Percentiles rank a stretch among this genome's conserved stretches.
Conservation (phyloP, 1,140 invertebrate genomes). For the Neodiprion lecontei region DNA sequence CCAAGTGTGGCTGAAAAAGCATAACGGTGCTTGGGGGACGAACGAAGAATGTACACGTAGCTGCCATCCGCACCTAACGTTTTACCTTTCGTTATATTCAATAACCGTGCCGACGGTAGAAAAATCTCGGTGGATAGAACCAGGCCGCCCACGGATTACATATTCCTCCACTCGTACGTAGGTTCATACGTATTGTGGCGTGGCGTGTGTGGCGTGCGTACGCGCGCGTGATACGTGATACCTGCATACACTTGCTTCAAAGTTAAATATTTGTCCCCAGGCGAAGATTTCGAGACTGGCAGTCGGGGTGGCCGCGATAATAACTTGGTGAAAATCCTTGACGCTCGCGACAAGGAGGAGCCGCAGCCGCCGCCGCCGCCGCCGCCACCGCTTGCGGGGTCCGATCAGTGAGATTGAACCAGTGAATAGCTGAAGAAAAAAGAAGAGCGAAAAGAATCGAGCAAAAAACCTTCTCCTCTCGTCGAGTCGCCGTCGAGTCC, state of each 20-base stretch:
- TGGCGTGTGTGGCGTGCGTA: background rate
- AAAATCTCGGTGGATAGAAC: background rate
- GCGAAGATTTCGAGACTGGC: background rate
- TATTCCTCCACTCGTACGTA: background rate
- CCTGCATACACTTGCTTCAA: background rate
- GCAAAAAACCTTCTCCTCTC: background rate
- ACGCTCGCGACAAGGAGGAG: background rate
- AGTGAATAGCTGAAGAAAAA: background rate
- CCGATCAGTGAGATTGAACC: background rate
- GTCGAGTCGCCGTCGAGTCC: too few species aligned
- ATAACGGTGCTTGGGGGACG: background rate
- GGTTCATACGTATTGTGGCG: background rate
- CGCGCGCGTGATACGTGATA: constrained; percentile 2
- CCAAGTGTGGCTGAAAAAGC: background rate
- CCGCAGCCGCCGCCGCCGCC: background rate
- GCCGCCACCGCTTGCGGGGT: too few species aligned
- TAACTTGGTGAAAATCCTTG: background rate
- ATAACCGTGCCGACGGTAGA: background rate
- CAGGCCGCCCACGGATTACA: constrained; percentile 1
- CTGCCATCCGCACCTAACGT: background rate
- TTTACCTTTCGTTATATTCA: background rate
- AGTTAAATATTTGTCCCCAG: background rate
- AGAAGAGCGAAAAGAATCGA: background rate
- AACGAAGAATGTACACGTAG: background rate
- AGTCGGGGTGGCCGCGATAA: background rate